These are phyloP conservation scores for Xiphophorus couchianus DNA, from an alignment of 2,113 vertebrate species.

Conservation along the genomic window DNA sequence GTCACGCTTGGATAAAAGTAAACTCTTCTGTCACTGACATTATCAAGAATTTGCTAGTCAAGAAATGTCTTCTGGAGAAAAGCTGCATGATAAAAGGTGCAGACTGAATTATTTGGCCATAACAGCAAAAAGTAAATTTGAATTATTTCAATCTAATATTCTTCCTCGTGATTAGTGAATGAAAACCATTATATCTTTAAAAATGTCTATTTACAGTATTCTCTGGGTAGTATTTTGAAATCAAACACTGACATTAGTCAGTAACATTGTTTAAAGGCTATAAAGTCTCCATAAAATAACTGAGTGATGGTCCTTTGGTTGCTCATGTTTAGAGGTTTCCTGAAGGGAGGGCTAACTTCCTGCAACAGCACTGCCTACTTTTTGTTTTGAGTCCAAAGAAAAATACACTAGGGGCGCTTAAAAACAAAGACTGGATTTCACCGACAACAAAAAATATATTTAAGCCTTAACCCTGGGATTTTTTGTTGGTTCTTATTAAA, in stretches of 20 bases:
- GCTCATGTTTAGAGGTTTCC: not conserved
- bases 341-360: not conserved
- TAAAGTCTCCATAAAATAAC: not conserved
- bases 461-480: not conserved
- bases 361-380: not conserved
- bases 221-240: slow-evolving; percentile 6
- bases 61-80: too few species aligned
- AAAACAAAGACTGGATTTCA: not conserved
- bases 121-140: too few species aligned
- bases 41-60: too few species aligned
- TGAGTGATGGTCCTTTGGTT: not conserved
- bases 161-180: not conserved
- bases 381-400: not conserved
- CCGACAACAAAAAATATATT: not conserved
- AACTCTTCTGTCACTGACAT: too few species aligned
- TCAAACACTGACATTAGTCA: not conserved
- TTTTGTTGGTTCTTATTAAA: too few species aligned
- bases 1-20: too few species aligned
- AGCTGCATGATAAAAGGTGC: too few species aligned
- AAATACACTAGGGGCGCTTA: too few species aligned
- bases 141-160: not conserved
- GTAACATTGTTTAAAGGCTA: not conserved
- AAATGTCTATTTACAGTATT: not conserved
- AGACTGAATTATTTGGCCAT: too few species aligned
- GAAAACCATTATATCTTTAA: not conserved